Evolutionary conservation across 2,888 invertebrate genomes (phyloP).

Genomic region (Marasmarcha lunaedactyla): DNA sequence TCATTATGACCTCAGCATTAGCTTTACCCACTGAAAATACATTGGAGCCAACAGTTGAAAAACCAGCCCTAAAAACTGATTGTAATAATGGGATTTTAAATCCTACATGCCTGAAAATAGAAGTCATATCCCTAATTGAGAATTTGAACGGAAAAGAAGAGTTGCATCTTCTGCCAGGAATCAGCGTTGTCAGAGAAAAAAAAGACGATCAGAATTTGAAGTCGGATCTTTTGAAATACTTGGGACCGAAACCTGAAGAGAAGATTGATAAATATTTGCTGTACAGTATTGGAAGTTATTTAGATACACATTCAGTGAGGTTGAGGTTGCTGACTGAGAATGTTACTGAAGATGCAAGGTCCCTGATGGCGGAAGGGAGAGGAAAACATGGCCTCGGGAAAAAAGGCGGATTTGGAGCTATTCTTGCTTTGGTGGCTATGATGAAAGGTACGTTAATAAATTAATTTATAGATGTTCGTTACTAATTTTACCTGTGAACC

Average conservation of each 20-base stretch:
- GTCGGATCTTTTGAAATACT: slow-evolving; percentile 78
- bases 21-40: slow-evolving; percentile 46
- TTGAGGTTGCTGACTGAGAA: slow-evolving; percentile 76
- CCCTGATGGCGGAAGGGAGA: slow-evolving; percentile 66
- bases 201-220: slow-evolving; percentile 78
- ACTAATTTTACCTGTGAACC: too few relatives aligned
- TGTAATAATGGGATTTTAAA: slow-evolving; percentile 51
- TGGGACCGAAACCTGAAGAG: slow-evolving; percentile 81
- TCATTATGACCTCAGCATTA: slow-evolving; percentile 24
- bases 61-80: slow-evolving; percentile 42
- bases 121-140: slow-evolving; percentile 52
- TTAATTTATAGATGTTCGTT: too few relatives aligned
- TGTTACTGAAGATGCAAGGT: slow-evolving; percentile 70
- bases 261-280: slow-evolving; percentile 81
- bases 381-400: slow-evolving; percentile 59
- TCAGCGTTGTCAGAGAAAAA: slow-evolving; percentile 79
- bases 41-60: slow-evolving; percentile 32
- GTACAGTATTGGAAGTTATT: slow-evolving; percentile 77
- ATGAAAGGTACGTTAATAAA: slow-evolving; percentile 71
- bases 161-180: slow-evolving; percentile 45
- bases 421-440: slow-evolving; percentile 70
- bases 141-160: slow-evolving; percentile 52
- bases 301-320: slow-evolving; percentile 80
- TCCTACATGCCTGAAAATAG: slow-evolving; percentile 52
- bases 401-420: slow-evolving; percentile 60